Evolutionary conservation across 2,113 vertebrate species (phyloP).

Genomic region (Myocastor coypus): DNA sequence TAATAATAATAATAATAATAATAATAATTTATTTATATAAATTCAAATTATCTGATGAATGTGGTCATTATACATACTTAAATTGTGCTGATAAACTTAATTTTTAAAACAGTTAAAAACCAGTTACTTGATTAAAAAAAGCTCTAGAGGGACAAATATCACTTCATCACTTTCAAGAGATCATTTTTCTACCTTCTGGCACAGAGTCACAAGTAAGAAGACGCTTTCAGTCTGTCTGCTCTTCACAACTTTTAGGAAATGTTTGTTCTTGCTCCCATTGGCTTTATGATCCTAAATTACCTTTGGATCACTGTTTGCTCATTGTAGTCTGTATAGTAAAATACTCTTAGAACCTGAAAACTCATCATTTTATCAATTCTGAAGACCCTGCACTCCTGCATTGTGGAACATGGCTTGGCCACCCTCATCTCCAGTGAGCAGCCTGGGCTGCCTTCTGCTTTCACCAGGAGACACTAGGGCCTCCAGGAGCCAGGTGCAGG

Average conservation of each 20-base stretch:
- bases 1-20: too few species aligned
- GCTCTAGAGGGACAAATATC: neutral
- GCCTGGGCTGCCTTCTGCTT: neutral
- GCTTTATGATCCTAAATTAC: neutral
- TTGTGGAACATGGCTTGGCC: neutral
- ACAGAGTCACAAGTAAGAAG: neutral
- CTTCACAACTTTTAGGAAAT: neutral
- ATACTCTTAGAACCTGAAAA: neutral
- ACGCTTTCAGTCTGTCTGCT: neutral
- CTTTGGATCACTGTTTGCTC: neutral
- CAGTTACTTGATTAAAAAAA: neutral
- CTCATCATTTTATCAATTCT: neutral
- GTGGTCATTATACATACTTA: too few species aligned
- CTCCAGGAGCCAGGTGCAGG: neutral
- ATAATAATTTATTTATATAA: too few species aligned
- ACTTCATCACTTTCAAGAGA: neutral
- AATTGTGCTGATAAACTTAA: too few species aligned
- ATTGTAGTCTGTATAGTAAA: neutral
- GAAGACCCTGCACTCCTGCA: neutral
- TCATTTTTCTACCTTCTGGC: neutral
- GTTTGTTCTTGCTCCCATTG: neutral
- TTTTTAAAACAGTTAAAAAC: neutral
- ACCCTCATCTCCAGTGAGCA: neutral
- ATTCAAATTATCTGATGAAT: too few species aligned
- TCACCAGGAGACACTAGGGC: too few species aligned